Conservation (phyloP, 2,113 vertebrate genomes). For the Steatornis caripensis region DNA sequence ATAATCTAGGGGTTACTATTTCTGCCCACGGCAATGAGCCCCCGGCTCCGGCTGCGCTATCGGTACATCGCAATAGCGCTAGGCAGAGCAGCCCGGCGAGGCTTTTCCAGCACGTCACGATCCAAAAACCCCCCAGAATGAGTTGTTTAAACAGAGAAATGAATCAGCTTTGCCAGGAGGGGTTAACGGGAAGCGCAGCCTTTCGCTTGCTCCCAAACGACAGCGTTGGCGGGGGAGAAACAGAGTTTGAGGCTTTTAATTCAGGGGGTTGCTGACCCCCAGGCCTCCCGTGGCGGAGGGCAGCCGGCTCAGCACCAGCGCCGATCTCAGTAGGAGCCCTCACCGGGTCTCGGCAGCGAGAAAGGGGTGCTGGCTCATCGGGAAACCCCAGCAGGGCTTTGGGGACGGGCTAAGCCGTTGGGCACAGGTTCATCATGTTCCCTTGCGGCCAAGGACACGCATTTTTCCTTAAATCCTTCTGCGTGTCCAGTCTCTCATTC, state of each 20-base stretch:
- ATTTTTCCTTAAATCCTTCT: background rate
- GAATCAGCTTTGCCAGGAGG: rapidly evolving
- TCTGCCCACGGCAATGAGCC: background rate
- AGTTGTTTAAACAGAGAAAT: background rate
- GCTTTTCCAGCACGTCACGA: background rate
- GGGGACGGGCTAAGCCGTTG: background rate
- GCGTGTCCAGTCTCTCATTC: background rate
- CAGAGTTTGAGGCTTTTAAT: background rate
- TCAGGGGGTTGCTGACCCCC: background rate
- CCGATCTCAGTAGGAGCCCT: background rate
- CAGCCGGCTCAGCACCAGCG: background rate
- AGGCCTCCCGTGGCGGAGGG: rapidly evolving
- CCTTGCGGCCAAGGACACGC: rapidly evolving
- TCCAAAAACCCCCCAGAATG: background rate
- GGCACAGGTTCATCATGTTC: rapidly evolving
- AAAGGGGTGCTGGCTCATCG: rapidly evolving
- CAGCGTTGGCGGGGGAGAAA: background rate
- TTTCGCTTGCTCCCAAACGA: too few relatives aligned
- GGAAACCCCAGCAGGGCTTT: background rate
- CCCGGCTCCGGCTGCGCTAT: background rate
- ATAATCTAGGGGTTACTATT: background rate
- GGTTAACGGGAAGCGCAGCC: background rate
- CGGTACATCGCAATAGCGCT: rapidly evolving
- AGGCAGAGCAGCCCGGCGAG: background rate
- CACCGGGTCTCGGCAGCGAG: rapidly evolving